Evolutionary conservation across 2,113 vertebrate species (phyloP), one percentile per base, ranked within the genome.

Genomic region (Eurypyga helias): DNA sequence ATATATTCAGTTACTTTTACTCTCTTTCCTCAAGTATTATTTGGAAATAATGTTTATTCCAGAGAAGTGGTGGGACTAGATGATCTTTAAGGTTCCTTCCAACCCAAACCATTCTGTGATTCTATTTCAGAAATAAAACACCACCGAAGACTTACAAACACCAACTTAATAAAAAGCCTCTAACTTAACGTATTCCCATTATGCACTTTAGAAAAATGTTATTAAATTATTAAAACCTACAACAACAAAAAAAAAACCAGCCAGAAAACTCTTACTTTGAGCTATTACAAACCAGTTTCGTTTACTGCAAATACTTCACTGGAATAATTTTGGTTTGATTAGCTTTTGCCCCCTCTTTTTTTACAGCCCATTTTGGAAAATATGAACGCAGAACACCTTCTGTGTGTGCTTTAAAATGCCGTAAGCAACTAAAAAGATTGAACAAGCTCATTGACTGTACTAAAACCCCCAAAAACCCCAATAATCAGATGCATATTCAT

Each of bases 191-290:
- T 18, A 28, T 8, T 54, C 8, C 46, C 48, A 29, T 24, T 0
- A 2, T 4, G 34, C 28, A 13, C 26, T 91, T 70, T 26, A 46
- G 46, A 34, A 87, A 94, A 57, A 78, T 1, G 45, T 17, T 52
- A 76, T 48, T 79, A 85, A 93, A 38, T 29, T 61, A 76, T 91
- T 67, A 90, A 90, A 93, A 41, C 11, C 38, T n/a, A 8, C 64
- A n/a, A 21, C 49, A 82, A n/a, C n/a, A 41, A 41, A 41, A 41
- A 41, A 41, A 70, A 72, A 69, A 45, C 2, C 60, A 58, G 49
- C 31, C 31, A 54, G 54, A 64, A 84, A 70, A 78, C 7, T 13
- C 17, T 24, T 48, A n/a, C 41, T 62, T 2, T 21, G 36, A 92
- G 55, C 26, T 46, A 33, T 31, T 55, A 69, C 2, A 91, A 73